A percentile compares a stretch with the other conserved stretches of the same genome.
Evolutionary conservation across 2,797 vertebrate species (phyloP).

Genomic region (Scolopax rusticola): DNA sequence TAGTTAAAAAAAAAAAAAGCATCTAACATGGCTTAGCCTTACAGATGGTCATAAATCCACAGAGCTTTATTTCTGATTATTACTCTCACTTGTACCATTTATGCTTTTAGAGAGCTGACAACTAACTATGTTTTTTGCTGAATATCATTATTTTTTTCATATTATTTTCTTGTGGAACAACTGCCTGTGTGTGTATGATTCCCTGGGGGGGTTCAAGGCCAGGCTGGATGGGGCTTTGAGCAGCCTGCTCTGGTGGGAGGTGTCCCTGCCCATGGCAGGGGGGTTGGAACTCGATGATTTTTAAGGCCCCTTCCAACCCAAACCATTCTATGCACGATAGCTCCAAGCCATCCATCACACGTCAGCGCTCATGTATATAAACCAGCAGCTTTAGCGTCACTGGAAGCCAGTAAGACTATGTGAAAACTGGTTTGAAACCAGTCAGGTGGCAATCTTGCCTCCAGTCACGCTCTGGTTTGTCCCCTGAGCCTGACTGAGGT

Average conservation of each 20-base stretch:
- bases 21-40: neutral
- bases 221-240: neutral
- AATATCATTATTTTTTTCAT: neutral
- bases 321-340: neutral
- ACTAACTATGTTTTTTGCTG: neutral
- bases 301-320: neutral
- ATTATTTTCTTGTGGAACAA: neutral
- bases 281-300: neutral
- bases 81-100: neutral
- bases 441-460: neutral
- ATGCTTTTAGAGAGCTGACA: neutral
- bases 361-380: neutral
- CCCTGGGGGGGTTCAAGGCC: neutral
- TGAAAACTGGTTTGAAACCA: neutral
- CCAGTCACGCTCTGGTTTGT: fast-evolving
- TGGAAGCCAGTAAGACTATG: neutral
- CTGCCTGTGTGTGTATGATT: neutral
- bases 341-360: neutral
- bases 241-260: neutral
- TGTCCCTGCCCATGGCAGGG: neutral
- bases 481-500: neutral
- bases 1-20: neutral
- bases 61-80: neutral
- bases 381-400: neutral
- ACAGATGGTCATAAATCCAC: neutral